Evolutionary conservation across 2,113 vertebrate species (phyloP), one percentile per base, ranked within the genome.

Genomic region (Lipotes vexillifer): DNA sequence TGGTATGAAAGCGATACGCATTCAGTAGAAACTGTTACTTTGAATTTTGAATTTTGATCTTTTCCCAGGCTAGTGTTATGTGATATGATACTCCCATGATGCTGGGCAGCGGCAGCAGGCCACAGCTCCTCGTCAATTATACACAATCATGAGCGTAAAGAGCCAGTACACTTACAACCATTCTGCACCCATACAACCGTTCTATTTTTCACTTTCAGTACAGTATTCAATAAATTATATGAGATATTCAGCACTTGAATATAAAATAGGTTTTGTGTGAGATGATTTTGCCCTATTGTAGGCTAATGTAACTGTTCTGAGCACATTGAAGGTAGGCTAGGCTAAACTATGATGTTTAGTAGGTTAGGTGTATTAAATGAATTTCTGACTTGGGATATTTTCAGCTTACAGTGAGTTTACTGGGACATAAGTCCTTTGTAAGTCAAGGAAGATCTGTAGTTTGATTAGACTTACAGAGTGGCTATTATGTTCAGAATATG

Each of bases 401-500:
- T 55, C 33, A 8, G 12, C 75, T 80, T n/a, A 55, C 20, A 80
- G 49, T 80, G 49, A 49, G 75, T 55, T 80, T 80, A 20, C 31
- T 33, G 21, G 20, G 75, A 80, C 49, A 55, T 55, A 55, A 80
- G 33, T 80, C 75, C 31, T 80, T 36, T 80, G 49, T 80, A 80
- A 55, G 75, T 80, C 33, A 49, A 55, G 49, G 33, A 55, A 80
- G 33, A 80, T 80, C 33, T 80, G 33, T 80, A 33, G 36, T 96
- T 96, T 94, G 55, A 74, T 95, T 96, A 63, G 33, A 78, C 59
- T 85, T 94, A 52, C 36, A 85, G 68, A 90, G 21, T 94, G 36
- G 29, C 33, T 91, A 82, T 93, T 92, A 94, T 75, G 44, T 38
- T 90, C 68, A 97, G 27, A 95, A 81, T 78, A 77, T 66, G 29